Evolutionary conservation across 1,140 invertebrate genomes (phyloP).

Genomic region (Drosophila bipectinata): DNA sequence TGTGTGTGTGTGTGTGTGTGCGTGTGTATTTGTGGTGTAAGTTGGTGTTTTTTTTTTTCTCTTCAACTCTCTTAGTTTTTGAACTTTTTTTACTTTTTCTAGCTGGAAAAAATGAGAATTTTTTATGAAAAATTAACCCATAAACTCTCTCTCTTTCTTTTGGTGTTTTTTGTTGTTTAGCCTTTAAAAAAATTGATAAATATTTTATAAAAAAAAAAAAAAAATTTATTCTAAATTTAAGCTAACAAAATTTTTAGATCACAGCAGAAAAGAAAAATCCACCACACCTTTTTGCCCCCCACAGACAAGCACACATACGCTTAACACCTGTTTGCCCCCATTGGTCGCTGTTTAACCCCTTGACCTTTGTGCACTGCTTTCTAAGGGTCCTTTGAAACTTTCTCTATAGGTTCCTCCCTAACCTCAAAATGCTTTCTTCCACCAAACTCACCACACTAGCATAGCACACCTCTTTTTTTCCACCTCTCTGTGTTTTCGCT

Average conservation of each 20-base stretch:
- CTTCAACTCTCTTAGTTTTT: conserved; percentile 9
- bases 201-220: conserved; percentile 17
- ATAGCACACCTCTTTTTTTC: not conserved
- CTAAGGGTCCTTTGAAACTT: too few relatives aligned
- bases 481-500: not conserved
- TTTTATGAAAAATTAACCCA: conserved; percentile 1
- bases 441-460: not conserved
- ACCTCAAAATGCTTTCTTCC: not conserved
- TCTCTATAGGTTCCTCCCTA: too few relatives aligned
- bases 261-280: conserved; percentile 37
- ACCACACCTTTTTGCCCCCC: not conserved
- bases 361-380: not conserved
- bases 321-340: conserved; percentile 13
- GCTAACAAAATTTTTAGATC: conserved; percentile 66
- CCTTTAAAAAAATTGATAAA: conserved; percentile 11
- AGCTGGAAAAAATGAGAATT: conserved; percentile 14
- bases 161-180: conserved; percentile 54
- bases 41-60: conserved; percentile 24
- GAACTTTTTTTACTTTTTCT: conserved; percentile 14
- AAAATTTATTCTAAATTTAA: conserved; percentile 74
- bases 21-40: conserved; percentile 15
- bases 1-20: not conserved
- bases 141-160: conserved; percentile 23
- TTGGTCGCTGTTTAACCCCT: conserved; percentile 25
- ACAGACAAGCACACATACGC: conserved; percentile 9